Evolutionary conservation across 92 coral and sea anemone species (phyloP).

Genomic region (Palythoa caribaeorum): DNA sequence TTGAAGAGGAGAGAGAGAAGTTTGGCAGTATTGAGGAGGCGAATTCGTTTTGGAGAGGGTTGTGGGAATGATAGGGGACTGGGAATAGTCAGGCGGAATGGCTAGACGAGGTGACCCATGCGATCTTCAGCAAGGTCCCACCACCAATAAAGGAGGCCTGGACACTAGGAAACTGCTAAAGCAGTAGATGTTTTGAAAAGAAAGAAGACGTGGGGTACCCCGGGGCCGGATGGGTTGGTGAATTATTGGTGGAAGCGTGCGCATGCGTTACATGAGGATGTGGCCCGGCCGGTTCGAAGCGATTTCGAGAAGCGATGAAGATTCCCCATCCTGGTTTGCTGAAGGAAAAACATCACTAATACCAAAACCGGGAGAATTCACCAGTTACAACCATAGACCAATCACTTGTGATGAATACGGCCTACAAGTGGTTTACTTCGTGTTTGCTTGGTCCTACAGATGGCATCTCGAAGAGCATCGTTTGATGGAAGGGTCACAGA

Average conservation of each 20-base stretch:
- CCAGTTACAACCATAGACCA: slow-evolving; percentile 67
- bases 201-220: not conserved
- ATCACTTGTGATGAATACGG: slow-evolving; percentile 65
- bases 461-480: slow-evolving; percentile 43
- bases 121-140: not conserved
- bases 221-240: not conserved
- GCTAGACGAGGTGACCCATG: not conserved
- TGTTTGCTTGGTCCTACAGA: slow-evolving; percentile 53
- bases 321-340: slow-evolving; percentile 59
- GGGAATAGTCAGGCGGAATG: not conserved
- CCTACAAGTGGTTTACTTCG: slow-evolving; percentile 64
- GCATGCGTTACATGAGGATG: not conserved
- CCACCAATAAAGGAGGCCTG: not conserved
- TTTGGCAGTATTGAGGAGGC: not conserved
- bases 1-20: not conserved
- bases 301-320: not conserved
- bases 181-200: not conserved
- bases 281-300: not conserved
- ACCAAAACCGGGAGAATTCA: slow-evolving; percentile 64
- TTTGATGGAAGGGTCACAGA: slow-evolving; percentile 53
- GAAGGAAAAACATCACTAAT: slow-evolving; percentile 57
- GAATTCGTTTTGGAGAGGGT: not conserved
- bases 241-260: not conserved
- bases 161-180: not conserved
- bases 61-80: not conserved